Percentiles rank a stretch among this genome's conserved stretches.
phyloP scores from a whole-genome alignment of 2,888 invertebrate genomes.

The Psylliodes chrysocephalus region DNA sequence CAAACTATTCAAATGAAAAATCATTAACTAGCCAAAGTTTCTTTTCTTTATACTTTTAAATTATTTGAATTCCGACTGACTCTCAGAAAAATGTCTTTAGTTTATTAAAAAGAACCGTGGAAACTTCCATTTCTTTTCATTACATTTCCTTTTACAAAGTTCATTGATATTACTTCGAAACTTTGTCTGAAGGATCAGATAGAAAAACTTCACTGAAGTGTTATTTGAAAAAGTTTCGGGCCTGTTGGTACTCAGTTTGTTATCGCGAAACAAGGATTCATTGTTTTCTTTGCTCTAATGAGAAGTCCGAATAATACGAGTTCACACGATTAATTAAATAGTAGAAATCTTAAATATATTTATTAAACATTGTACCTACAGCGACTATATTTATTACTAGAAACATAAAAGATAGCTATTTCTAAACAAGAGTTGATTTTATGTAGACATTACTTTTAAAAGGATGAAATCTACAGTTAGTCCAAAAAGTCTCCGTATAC shows the following conservation, averaged over 20 bases:
- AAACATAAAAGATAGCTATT: too few relatives aligned
- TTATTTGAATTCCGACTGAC: slow-evolving; percentile 8
- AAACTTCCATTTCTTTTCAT: slow-evolving; percentile 14
- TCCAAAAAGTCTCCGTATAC: too few relatives aligned
- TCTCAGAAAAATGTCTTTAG: slow-evolving; percentile 4
- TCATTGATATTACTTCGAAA: slow-evolving; percentile 15
- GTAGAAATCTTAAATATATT: too few relatives aligned
- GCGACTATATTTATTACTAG: too few relatives aligned
- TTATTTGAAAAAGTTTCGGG: slow-evolving; percentile 7
- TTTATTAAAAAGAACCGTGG: slow-evolving; percentile 14
- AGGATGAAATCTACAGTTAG: too few relatives aligned
- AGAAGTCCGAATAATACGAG: neutral
- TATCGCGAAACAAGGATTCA: slow-evolving; percentile 3
- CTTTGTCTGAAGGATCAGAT: slow-evolving; percentile 2
- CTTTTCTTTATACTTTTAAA: neutral
- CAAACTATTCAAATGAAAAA: neutral
- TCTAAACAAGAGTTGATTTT: too few relatives aligned
- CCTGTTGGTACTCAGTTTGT: neutral
- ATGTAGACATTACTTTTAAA: too few relatives aligned
- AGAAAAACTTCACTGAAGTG: slow-evolving; percentile 9
- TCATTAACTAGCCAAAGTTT: neutral
- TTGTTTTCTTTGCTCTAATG: neutral
- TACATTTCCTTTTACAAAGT: slow-evolving; percentile 15
- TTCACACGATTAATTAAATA: neutral
- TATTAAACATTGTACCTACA: too few relatives aligned